Evolutionary conservation across 2,888 invertebrate species (phyloP).

Genomic region (Campoplex capitator): DNA sequence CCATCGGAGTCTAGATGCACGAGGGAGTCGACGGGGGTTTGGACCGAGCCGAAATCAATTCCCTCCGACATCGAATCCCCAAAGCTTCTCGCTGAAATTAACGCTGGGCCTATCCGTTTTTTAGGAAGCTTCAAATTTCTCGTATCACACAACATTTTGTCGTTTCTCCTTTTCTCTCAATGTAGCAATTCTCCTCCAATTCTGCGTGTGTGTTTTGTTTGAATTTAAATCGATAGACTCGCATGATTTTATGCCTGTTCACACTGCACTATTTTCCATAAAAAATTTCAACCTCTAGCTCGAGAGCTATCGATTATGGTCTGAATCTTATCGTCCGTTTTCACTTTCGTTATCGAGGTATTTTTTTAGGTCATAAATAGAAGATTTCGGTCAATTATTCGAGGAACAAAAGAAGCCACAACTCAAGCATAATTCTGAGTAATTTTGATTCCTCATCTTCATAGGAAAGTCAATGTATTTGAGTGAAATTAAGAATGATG

Average conservation of each 20-base stretch:
- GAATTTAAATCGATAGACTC: constrained; percentile 19
- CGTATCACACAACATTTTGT: constrained; percentile 18
- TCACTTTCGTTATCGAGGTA: background rate
- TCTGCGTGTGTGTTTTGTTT: background rate
- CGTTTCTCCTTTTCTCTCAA: background rate
- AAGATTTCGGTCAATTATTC: background rate
- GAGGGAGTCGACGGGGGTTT: constrained; percentile 58
- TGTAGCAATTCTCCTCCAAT: background rate
- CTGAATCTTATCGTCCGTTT: background rate
- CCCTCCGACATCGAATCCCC: constrained; percentile 49
- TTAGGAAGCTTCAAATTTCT: constrained; percentile 24
- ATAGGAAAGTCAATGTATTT: background rate
- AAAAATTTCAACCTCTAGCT: background rate
- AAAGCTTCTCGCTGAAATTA: constrained; percentile 55
- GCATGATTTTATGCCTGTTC: constrained; percentile 24
- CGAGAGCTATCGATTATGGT: constrained; percentile 42
- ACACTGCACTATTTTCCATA: constrained; percentile 2
- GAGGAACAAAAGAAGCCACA: background rate
- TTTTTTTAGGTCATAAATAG: background rate
- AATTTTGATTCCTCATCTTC: background rate
- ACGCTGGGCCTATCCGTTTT: constrained; percentile 43
- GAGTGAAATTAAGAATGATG: background rate
- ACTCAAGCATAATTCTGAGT: background rate
- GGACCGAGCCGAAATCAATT: constrained; percentile 72
- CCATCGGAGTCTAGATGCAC: constrained; percentile 63